Conservation (phyloP, 2,888 invertebrate species). For the Epirrhoe tristata region DNA sequence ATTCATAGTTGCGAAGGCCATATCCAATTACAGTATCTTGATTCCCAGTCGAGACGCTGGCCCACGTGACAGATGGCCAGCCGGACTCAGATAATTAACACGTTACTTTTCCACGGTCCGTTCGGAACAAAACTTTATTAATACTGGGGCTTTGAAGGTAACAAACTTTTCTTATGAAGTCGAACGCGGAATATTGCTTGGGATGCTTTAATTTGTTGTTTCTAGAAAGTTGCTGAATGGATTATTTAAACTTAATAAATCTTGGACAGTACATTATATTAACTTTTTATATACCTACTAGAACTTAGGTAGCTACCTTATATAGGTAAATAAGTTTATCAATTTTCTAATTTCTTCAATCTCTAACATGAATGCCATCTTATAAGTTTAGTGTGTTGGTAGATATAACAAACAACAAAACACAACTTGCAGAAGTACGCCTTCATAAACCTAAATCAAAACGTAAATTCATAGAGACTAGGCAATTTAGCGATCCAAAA, state of each 20-base stretch:
- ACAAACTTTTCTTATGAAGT: slow-evolving; percentile 85
- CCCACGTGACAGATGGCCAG: slow-evolving; percentile 74
- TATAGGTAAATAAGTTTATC: too few species aligned
- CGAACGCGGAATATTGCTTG: slow-evolving; percentile 77
- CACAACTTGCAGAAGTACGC: too few species aligned
- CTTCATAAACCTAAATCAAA: too few species aligned
- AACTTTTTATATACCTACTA: too few species aligned
- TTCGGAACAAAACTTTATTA: slow-evolving; percentile 83
- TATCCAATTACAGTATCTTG: slow-evolving; percentile 50
- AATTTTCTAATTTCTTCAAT: too few species aligned
- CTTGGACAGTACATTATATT: too few species aligned
- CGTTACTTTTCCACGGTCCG: slow-evolving; percentile 75
- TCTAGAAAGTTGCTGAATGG: slow-evolving; percentile 47
- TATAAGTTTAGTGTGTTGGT: too few species aligned
- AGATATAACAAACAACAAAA: too few species aligned
- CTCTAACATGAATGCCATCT: too few species aligned
- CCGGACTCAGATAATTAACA: slow-evolving; percentile 79
- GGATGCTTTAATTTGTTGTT: slow-evolving; percentile 76
- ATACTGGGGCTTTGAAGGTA: slow-evolving; percentile 82
- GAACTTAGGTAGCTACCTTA: too few species aligned
- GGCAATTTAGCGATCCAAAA: too few species aligned
- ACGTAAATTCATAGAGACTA: too few species aligned
- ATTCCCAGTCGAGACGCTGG: slow-evolving; percentile 48
- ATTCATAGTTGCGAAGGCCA: slow-evolving; percentile 42
- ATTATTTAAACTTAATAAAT: neutral